Evolutionary conservation across 1,140 invertebrate species (phyloP), one percentile per base, ranked within the genome.

Genomic region (Carcinoscorpius rotundicauda): DNA sequence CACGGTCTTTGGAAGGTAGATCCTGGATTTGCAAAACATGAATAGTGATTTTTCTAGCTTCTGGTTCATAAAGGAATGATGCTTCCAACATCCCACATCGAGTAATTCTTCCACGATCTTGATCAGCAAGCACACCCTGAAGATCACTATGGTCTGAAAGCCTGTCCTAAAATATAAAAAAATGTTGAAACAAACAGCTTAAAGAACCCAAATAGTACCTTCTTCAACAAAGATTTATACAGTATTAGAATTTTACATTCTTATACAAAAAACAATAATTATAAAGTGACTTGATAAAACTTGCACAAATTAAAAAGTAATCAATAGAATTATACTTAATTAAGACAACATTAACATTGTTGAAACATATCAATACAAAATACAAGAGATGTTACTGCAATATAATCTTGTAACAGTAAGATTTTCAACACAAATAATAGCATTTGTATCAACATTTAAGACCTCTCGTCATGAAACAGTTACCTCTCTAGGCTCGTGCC

Each of bases 21-120:
- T 90, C 83, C 49, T 86, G 81, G 0, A 89, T 92, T 79, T 94
- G 90, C 66, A 95, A 80, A 6, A 97, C 85, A 71, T 91, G 89
- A 9, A 87, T 86, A 49, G 88, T 91, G 88, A 97, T 91, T 76
- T 88, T 91, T 11, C 87, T 82, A 77, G 91, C 87, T 4, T 88
- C 86, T 4, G 89, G 86, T 74, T 95, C 90, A 75, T 94, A 96
- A 9, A 88, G 79, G 73, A 96, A 85, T 8, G 89, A 89, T 51
- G 93, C 85, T 76, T 95, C 91, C 61, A 97, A 78, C 64, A 83
- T 83, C 6, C 87, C 88, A 74, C 87, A 86, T 71, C 84, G 83
- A 62, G 77, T 80, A 58, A 76, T 76, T n/a, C 75, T 70, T 8
- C 63, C 55, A 10, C 74, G 72, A 48, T 79, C 76, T 56, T 75